These are phyloP conservation scores for Lipotes vexillifer DNA, from an alignment of 2,113 vertebrate genomes.

Conservation along the genomic window DNA sequence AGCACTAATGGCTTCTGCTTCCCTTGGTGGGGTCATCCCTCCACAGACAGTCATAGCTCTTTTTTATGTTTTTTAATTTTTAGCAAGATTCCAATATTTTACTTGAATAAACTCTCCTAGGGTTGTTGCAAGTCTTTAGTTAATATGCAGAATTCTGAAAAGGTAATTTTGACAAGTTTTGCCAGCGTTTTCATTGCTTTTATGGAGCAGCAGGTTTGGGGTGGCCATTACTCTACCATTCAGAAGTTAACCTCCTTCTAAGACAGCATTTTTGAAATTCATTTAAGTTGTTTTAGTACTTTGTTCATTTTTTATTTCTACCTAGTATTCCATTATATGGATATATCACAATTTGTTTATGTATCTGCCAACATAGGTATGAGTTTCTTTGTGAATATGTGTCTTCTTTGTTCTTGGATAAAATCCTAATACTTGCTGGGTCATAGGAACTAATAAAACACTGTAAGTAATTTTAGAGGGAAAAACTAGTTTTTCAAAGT, in stretches of 20 bases:
- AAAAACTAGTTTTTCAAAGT: neutral
- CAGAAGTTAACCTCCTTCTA: neutral
- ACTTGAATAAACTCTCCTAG: neutral
- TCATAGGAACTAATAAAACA: neutral
- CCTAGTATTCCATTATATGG: neutral
- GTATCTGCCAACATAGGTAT: neutral
- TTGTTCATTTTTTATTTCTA: neutral
- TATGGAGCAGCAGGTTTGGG: neutral
- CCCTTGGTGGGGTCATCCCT: neutral
- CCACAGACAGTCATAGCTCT: neutral
- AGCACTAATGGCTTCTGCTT: neutral
- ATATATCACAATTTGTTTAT: neutral
- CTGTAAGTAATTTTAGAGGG: neutral
- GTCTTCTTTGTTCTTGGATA: neutral
- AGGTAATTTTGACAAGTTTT: neutral
- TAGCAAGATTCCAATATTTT: neutral
- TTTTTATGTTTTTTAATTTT: neutral
- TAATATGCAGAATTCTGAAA: neutral
- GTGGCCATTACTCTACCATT: neutral
- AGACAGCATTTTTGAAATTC: neutral
- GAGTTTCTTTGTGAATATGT: neutral
- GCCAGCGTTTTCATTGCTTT: neutral
- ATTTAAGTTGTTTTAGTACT: neutral
- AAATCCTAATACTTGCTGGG: neutral
- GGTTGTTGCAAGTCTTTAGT: neutral